A percentile compares a stretch with the other conserved stretches of the same genome.
phyloP scores from a whole-genome alignment of 2,888 invertebrate species.

The Apamea monoglypha region DNA sequence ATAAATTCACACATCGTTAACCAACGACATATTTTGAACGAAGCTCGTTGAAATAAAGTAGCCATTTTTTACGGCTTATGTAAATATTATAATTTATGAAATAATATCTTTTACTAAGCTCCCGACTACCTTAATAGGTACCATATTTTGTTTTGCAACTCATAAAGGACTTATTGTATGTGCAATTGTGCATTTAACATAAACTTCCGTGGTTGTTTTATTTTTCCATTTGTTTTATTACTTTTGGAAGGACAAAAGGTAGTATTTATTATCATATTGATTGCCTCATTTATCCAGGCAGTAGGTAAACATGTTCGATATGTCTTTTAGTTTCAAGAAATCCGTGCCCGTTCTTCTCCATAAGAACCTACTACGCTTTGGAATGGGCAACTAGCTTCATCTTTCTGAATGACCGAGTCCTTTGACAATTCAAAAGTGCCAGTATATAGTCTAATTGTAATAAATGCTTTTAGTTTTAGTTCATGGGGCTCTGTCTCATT shows the following conservation, averaged over 20 bases:
- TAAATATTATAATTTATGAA: slow-evolving; percentile 39
- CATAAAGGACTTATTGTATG: slow-evolving; percentile 31
- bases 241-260: slow-evolving; percentile 9
- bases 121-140: not conserved
- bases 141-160: slow-evolving; percentile 26
- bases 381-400: not conserved
- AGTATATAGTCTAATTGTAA: not conserved
- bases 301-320: not conserved
- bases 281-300: not conserved
- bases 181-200: slow-evolving; percentile 39
- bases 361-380: not conserved
- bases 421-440: not conserved
- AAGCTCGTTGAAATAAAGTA: slow-evolving; percentile 7
- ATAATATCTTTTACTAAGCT: slow-evolving; percentile 28
- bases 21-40: slow-evolving; percentile 3
- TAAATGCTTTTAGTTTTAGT: not conserved
- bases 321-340: not conserved
- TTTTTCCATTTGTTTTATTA: slow-evolving; percentile 22
- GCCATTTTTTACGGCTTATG: slow-evolving; percentile 46
- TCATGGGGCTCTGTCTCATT: not conserved
- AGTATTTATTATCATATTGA: slow-evolving; percentile 14
- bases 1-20: slow-evolving; percentile 35
- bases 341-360: not conserved
- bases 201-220: not conserved
- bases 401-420: not conserved